A percentile compares a stretch with the other conserved stretches of the same genome.
These are phyloP conservation scores for Crotalus tigris DNA, from an alignment of 2,113 vertebrate genomes.

Conservation along the genomic window DNA sequence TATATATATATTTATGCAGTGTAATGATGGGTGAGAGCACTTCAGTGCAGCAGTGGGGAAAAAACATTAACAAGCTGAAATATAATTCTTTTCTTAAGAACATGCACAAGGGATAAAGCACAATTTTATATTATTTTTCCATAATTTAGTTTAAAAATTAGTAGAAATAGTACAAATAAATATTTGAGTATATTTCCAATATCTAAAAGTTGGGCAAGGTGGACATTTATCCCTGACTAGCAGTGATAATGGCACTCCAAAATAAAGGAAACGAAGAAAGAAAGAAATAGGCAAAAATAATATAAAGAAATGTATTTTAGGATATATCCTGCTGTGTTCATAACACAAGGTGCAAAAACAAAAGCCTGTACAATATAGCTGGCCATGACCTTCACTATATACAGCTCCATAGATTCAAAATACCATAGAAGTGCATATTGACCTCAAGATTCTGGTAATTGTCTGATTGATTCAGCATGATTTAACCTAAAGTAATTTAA, in stretches of 20 bases:
- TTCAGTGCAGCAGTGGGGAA: neutral
- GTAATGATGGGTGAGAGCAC: neutral
- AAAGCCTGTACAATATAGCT: neutral
- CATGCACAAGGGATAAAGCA: neutral
- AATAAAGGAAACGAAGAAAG: neutral
- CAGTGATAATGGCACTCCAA: neutral
- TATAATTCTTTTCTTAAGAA: neutral
- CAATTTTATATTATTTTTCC: neutral
- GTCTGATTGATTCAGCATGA: neutral
- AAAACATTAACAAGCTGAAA: neutral
- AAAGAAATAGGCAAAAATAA: neutral
- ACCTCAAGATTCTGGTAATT: neutral
- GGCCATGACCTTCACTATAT: neutral
- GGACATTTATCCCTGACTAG: neutral
- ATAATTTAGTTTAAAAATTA: neutral
- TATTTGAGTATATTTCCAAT: neutral
- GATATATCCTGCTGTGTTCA: neutral
- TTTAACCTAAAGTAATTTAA: neutral
- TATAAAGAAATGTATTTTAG: neutral
- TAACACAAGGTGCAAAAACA: neutral
- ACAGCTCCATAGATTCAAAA: neutral
- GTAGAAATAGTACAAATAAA: neutral
- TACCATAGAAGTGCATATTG: neutral
- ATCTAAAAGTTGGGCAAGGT: neutral
- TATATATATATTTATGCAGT: neutral